Conservation (phyloP, 1,140 invertebrate genomes). For the Calliopsis andreniformis region DNA sequence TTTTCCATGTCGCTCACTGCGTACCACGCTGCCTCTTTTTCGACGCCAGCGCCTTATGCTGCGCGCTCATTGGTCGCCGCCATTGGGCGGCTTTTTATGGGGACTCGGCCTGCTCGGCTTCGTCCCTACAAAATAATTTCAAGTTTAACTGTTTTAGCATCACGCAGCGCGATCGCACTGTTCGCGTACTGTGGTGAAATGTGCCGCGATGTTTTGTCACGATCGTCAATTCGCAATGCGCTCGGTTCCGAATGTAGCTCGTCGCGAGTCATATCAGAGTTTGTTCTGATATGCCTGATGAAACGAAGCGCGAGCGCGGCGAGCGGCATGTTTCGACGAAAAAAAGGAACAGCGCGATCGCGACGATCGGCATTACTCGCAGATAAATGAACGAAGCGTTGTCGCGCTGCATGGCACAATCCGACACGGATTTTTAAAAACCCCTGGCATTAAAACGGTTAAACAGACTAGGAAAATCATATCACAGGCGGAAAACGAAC, state of each 20-base stretch:
- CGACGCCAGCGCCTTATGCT: too few relatives aligned
- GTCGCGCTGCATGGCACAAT: conserved; percentile 11
- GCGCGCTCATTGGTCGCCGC: too few relatives aligned
- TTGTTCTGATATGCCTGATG: background rate
- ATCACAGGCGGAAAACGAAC: too few relatives aligned
- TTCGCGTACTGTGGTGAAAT: background rate
- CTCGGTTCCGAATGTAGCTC: background rate
- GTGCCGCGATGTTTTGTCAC: background rate
- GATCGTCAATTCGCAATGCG: background rate
- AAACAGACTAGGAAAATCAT: too few relatives aligned
- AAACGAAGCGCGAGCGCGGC: too few relatives aligned
- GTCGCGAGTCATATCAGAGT: background rate
- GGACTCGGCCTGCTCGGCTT: too few relatives aligned
- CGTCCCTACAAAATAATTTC: too few relatives aligned
- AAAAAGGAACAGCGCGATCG: background rate
- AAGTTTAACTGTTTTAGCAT: background rate
- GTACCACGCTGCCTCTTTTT: too few relatives aligned
- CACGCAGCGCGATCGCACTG: background rate
- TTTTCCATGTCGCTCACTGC: too few relatives aligned
- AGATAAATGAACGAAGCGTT: conserved; percentile 2
- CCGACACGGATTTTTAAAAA: background rate
- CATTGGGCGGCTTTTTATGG: too few relatives aligned
- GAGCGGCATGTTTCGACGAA: too few relatives aligned
- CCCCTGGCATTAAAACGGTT: conserved; percentile 14
- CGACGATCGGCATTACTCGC: conserved; percentile 1